Evolutionary conservation across 2,888 invertebrate genomes (phyloP), one percentile per base, ranked within the genome.

Genomic region (Sesia apiformis): DNA sequence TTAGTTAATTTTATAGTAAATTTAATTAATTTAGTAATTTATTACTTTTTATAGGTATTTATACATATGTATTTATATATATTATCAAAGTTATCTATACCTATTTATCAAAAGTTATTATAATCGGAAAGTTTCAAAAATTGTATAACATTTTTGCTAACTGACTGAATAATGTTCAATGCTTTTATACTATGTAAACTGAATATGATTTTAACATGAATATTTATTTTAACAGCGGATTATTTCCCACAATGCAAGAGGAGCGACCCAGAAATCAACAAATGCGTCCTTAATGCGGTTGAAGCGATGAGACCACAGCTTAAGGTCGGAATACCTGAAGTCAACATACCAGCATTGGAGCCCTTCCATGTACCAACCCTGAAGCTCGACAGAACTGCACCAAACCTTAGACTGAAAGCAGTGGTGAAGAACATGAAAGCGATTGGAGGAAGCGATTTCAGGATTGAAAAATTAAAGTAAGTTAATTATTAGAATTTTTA

Each of bases 311-410:
- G 90, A 54, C 91, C 92, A 0, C 84, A 90, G 39, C 77, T 94
- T 39, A 77, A 82, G 5, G 72, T 84, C 51, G 94, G 94, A 3
- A 93, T 94, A 55, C 91, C 93, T 0, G 92, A 92, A 66, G 77
- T 94, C 3, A 89, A 90, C 58, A 90, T 94, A 38, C 94, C 94
- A 1, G 78, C 92, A 0, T 81, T 93, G 59, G 95, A 95, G 59
- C 95, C 95, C 0, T 90, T 95, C 60, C 80, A 76, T 5, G 85
- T 95, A 7, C 93, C 94, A 0, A 91, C 92, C 54, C 84, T 95
- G 58, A 91, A 92, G 63, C 91, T 95, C 60, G 92, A 93, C 72
- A 92, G 94, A 64, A 92, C 93, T 0, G 89, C 93, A 4, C 92
- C 94, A 1, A 91, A 94, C n/a, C 90, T 95, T 38, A 91, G 91